Evolutionary conservation across 1,140 invertebrate genomes (phyloP).

Genomic region (Hycleus phaleratus): DNA sequence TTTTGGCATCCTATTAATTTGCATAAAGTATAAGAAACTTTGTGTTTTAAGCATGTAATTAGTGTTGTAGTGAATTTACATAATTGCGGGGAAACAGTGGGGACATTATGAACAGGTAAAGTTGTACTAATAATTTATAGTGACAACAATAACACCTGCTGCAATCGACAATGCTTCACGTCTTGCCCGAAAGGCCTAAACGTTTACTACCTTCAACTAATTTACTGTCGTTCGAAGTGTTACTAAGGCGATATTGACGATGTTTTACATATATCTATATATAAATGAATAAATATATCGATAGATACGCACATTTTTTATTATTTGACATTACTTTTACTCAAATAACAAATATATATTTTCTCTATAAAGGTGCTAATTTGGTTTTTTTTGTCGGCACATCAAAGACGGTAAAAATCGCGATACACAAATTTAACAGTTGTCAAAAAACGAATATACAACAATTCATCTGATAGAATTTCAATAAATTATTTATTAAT

Average conservation of each 20-base stretch:
- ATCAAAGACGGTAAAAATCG: too few relatives aligned
- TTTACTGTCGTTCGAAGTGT: conserved; percentile 20
- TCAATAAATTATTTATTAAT: too few relatives aligned
- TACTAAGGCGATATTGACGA: conserved; percentile 3
- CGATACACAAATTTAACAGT: too few relatives aligned
- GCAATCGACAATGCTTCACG: conserved; percentile 36
- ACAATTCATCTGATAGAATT: too few relatives aligned
- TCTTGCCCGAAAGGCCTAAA: conserved; percentile 19
- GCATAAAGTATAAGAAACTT: conserved; percentile 15
- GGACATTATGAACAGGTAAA: conserved; percentile 35
- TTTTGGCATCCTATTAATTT: conserved; percentile 10
- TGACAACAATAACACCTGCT: conserved; percentile 38
- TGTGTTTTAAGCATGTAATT: conserved; percentile 20
- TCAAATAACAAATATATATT: too few relatives aligned
- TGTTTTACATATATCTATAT: conserved; percentile 11
- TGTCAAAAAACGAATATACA: too few relatives aligned
- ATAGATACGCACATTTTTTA: too few relatives aligned
- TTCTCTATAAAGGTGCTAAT: too few relatives aligned
- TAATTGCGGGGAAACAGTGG: conserved; percentile 24
- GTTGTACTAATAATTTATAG: conserved; percentile 36
- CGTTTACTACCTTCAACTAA: conserved; percentile 22
- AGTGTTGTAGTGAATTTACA: conserved; percentile 29
- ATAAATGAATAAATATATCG: conserved; percentile 2
- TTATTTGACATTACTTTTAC: too few relatives aligned
- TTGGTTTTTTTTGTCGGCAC: too few relatives aligned